phyloP scores from a whole-genome alignment of 2,888 invertebrate species.

The Apamea crenata region DNA sequence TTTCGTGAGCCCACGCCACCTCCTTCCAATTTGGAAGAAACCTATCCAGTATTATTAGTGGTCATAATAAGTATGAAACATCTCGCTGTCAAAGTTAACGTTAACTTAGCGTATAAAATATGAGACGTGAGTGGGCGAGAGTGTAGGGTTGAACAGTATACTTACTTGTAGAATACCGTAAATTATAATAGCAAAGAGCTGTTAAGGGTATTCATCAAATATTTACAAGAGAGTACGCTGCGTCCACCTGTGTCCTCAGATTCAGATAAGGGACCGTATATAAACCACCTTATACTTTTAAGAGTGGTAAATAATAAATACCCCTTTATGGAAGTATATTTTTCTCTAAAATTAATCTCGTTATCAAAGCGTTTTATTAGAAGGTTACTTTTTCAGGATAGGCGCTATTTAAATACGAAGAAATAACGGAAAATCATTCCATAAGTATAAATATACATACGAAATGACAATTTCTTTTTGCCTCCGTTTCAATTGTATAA shows the following conservation, averaged over 20 bases:
- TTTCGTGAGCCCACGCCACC: neutral
- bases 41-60: neutral
- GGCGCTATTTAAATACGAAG: neutral
- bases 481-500: slow-evolving; percentile 45
- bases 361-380: slow-evolving; percentile 7
- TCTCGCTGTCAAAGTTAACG: slow-evolving; percentile 32
- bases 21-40: neutral
- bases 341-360: neutral
- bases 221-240: slow-evolving; percentile 80
- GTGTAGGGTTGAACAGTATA: slow-evolving; percentile 53
- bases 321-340: slow-evolving; percentile 1
- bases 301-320: slow-evolving; percentile 53
- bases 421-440: slow-evolving; percentile 7
- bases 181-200: slow-evolving; percentile 77
- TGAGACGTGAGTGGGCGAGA: slow-evolving; percentile 49
- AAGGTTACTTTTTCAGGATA: neutral
- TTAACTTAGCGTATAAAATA: slow-evolving; percentile 56
- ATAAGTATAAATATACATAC: neutral
- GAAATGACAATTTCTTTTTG: slow-evolving; percentile 14
- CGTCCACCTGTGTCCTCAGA: slow-evolving; percentile 84
- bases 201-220: slow-evolving; percentile 85
- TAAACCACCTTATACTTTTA: slow-evolving; percentile 72
- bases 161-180: slow-evolving; percentile 60
- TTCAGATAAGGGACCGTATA: slow-evolving; percentile 71
- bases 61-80: slow-evolving; percentile 27